A percentile compares a stretch with the other conserved stretches of the same genome.
phyloP scores from a whole-genome alignment of 2,888 invertebrate genomes.

The Saturnia japonica region DNA sequence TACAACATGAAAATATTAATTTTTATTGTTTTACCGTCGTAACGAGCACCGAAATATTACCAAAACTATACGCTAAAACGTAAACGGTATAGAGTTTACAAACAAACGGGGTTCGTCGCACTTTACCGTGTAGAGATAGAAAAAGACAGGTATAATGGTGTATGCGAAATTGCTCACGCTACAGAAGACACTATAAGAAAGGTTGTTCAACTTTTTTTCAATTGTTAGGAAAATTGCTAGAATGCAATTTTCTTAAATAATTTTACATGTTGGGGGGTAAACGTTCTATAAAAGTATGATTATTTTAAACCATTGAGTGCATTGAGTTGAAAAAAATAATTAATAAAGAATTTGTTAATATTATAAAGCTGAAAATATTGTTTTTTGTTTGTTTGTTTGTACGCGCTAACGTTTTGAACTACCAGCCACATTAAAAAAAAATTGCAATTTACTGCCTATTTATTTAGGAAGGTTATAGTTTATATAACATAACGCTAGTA shows the following conservation, averaged over 20 bases:
- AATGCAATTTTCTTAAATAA: conserved; percentile 51
- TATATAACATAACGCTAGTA: no score
- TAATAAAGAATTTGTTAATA: no score
- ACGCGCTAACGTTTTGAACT: no score
- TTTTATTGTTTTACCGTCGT: background rate
- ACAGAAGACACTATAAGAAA: conserved; percentile 26
- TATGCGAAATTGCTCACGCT: conserved; percentile 37
- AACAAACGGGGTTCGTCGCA: conserved; percentile 64
- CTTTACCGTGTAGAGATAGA: conserved; percentile 43
- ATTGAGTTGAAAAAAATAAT: background rate
- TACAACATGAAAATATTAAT: background rate
- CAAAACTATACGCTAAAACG: conserved; percentile 12
- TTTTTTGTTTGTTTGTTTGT: no score
- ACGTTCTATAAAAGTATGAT: background rate
- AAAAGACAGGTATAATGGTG: conserved; percentile 45
- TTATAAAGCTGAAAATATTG: no score
- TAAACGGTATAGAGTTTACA: conserved; percentile 59
- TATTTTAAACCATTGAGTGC: background rate
- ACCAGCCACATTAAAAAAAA: no score
- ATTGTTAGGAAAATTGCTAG: conserved; percentile 55
- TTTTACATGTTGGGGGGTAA: conserved; percentile 19
- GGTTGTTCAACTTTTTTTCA: conserved; percentile 69
- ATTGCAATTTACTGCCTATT: no score
- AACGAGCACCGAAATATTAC: background rate
- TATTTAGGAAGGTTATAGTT: no score